Conservation (phyloP, 2,113 vertebrate genomes). For the Caloenas nicobarica region DNA sequence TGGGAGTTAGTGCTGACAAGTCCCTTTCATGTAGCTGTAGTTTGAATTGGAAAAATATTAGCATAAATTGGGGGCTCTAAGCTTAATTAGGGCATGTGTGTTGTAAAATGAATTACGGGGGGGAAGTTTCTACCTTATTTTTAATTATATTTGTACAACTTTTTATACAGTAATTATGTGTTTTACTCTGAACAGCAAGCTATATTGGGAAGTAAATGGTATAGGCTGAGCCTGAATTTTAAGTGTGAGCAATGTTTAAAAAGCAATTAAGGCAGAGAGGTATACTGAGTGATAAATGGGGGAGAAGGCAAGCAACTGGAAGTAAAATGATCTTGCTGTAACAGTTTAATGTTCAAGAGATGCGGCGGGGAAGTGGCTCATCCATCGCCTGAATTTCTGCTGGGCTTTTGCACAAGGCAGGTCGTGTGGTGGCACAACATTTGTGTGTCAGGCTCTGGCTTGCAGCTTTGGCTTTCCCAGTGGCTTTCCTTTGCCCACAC, state of each 20-base stretch:
- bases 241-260: constrained; percentile 45
- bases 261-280: constrained; percentile 39
- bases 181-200: constrained; percentile 38
- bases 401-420: not conserved
- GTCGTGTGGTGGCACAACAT: rapidly evolving
- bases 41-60: not conserved
- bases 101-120: not conserved
- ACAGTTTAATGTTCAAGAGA: not conserved
- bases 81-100: not conserved
- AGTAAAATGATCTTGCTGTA: not conserved
- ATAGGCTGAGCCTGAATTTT: constrained; percentile 41
- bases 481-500: not conserved
- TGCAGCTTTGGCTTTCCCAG: not conserved
- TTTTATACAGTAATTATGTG: constrained; percentile 35
- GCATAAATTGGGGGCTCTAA: not conserved
- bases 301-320: not conserved
- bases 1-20: not conserved
- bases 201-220: constrained; percentile 44
- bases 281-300: constrained; percentile 23
- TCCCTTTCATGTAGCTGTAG: not conserved
- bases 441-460: not conserved
- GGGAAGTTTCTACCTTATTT: not conserved
- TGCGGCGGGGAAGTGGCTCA: rapidly evolving
- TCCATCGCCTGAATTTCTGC: not conserved
- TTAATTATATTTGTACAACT: constrained; percentile 47